Base-by-base conservation (phyloP, 2,113 vertebrate genomes). In the Protobothrops flavoviridis region DNA sequence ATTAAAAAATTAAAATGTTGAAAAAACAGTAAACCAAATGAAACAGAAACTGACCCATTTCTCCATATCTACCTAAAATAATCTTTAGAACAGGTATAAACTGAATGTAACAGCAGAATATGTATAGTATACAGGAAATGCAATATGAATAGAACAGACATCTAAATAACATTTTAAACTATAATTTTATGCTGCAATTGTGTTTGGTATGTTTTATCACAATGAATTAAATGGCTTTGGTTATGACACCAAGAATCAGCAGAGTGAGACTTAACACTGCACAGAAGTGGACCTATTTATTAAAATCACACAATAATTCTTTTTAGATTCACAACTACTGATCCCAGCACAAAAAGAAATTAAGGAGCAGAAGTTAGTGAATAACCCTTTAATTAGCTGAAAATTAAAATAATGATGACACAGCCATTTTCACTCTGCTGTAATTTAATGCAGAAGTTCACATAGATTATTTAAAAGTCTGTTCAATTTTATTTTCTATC, bases 401-500 rank as follows among this genome's bases (percentile, higher is more conserved):
- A 96, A 96, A 97, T 97, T 97, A 97, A 97, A 98, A 97, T 97
- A 97, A 95, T 97, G 97, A 97, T 97, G 97, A 97, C 97, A 97
- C 92, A 94, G 95, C 74, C 95, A 97, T 98, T 98, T 97, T 96
- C 96, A 97, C 96, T 98, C 96, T 95, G 96, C 95, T 81, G 95
- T 97, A 97, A 97, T 98, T 98, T 97, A 97, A 97, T 97, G 97
- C 97, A 98, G 97, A 97, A 97, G 97, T 97, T 98, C 97, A 98
- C 96, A 97, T 97, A 97, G 98, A 98, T 97, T 97, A 94, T 96
- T 97, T 97, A 97, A 97, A 96, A 97, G 95, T 95, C 96, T 94
- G 96, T 95, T 97, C 89, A 0, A 95, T 98, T 98, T 98, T 98
- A 98, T 97, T 98, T 97, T 96, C 95, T 94, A 96, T 98, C 97